These are phyloP conservation scores for Camarhynchus parvulus DNA, from an alignment of 2,113 vertebrate genomes.

Conservation along the genomic window DNA sequence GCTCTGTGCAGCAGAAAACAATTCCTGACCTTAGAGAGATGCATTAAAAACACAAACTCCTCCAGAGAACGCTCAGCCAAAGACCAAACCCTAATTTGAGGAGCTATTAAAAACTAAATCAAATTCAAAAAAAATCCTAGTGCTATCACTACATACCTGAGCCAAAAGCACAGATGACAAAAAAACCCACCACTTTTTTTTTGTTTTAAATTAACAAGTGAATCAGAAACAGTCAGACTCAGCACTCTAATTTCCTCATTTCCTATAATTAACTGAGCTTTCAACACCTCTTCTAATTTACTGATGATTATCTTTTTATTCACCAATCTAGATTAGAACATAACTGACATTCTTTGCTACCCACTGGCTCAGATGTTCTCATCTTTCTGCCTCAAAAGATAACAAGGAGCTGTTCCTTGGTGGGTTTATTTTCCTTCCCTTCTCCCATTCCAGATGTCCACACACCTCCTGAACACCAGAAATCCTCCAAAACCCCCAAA, in stretches of 20 bases:
- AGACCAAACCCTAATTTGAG: background rate
- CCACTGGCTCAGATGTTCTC: conserved; percentile 10
- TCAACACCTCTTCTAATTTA: conserved; percentile 60
- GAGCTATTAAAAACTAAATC: background rate
- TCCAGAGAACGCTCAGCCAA: background rate
- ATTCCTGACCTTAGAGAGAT: background rate
- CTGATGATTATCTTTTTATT: conserved; percentile 59
- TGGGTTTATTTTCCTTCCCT: background rate
- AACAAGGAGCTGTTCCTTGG: background rate
- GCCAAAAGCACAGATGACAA: background rate
- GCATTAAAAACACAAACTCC: background rate
- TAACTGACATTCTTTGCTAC: conserved; percentile 48
- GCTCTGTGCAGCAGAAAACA: background rate
- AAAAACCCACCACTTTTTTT: background rate
- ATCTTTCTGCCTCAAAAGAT: conserved; percentile 14
- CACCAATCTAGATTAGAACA: conserved; percentile 49
- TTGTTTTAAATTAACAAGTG: conserved; percentile 32
- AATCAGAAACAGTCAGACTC: conserved; percentile 65
- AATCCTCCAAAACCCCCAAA: background rate
- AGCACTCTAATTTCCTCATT: conserved; percentile 70
- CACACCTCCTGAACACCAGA: accelerated
- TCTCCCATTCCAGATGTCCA: background rate
- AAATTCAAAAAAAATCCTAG: too few relatives aligned
- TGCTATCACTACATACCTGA: background rate
- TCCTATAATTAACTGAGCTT: conserved; percentile 73